phyloP scores from a whole-genome alignment of 1,140 invertebrate species.

The Chironomus striatipennis region DNA sequence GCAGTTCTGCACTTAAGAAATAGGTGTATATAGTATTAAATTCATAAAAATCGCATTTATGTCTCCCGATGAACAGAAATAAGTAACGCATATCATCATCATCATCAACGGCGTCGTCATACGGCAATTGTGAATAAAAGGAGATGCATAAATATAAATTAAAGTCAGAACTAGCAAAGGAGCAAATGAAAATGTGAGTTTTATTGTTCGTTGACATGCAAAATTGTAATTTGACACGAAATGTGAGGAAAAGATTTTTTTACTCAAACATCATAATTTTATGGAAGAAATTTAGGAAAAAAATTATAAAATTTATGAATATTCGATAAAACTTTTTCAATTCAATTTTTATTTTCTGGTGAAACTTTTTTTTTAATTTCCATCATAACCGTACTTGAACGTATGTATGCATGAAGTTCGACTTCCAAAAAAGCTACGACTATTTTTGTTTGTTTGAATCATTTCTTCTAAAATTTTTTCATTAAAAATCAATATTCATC shows the following conservation, averaged over 20 bases:
- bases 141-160: too few species aligned
- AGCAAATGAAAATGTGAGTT: not conserved
- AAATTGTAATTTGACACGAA: not conserved
- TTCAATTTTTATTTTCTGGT: too few species aligned
- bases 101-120: too few species aligned
- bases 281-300: not conserved
- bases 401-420: not conserved
- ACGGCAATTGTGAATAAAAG: too few species aligned
- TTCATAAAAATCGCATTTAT: too few species aligned
- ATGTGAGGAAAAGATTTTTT: not conserved
- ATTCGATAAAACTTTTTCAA: not conserved
- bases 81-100: too few species aligned
- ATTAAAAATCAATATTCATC: not conserved
- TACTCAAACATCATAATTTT: not conserved
- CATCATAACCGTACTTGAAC: not conserved
- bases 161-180: too few species aligned
- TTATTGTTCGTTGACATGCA: constrained; percentile 7
- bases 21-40: too few species aligned
- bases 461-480: not conserved
- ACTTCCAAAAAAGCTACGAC: not conserved
- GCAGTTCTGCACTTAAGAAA: too few species aligned
- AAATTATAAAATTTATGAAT: not conserved
- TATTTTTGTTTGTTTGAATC: too few species aligned
- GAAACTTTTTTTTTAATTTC: too few species aligned
- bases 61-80: too few species aligned